These are phyloP conservation scores for Montifringilla adamsi DNA, from an alignment of 2,113 vertebrate genomes.

Conservation along the genomic window DNA sequence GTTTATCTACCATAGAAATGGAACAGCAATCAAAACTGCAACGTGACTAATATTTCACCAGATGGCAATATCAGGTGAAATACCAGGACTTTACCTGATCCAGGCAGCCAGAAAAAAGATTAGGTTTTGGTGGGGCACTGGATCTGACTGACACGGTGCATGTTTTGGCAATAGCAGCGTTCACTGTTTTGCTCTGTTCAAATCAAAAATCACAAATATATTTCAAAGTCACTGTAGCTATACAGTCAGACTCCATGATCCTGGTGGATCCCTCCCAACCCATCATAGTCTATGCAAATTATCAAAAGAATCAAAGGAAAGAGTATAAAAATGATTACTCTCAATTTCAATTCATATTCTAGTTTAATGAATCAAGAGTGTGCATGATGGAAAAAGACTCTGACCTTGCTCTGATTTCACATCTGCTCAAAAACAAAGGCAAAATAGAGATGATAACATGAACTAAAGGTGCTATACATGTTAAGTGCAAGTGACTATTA, in stretches of 20 bases:
- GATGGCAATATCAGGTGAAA: neutral
- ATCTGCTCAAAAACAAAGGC: neutral
- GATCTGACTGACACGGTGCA: neutral
- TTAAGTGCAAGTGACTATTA: neutral
- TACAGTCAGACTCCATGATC: neutral
- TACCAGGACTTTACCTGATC: neutral
- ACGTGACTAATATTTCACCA: neutral
- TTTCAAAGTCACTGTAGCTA: neutral
- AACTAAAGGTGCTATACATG: neutral
- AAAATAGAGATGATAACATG: neutral
- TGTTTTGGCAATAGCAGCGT: neutral
- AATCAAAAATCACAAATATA: neutral
- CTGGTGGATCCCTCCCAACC: neutral
- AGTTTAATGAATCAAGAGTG: neutral
- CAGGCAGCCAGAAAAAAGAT: neutral
- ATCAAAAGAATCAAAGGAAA: neutral
- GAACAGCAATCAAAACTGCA: neutral
- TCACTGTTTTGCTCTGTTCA: neutral
- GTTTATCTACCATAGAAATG: neutral
- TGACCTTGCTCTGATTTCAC: neutral
- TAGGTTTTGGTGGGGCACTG: neutral
- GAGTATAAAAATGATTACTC: neutral
- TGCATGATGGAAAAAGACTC: neutral
- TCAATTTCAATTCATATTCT: neutral
- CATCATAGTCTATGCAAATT: neutral